phyloP scores from a whole-genome alignment of 2,888 invertebrate species.

The Anodontia alba region DNA sequence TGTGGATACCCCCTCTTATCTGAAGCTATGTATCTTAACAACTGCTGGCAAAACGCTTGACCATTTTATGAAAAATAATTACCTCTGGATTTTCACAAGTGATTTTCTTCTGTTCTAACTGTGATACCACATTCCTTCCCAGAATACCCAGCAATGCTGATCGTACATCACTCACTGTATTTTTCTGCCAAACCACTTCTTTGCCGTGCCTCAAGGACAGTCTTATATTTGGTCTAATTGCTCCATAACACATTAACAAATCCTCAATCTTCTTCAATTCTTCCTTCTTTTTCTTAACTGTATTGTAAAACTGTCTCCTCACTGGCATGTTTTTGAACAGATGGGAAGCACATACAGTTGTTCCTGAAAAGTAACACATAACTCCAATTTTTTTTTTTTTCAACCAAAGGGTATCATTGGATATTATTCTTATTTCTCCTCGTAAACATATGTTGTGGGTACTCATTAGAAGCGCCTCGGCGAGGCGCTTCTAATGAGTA shows the following conservation, averaged over 20 bases:
- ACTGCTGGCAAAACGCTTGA: no score
- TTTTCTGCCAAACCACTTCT: conserved; percentile 86
- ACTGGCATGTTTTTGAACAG: conserved; percentile 88
- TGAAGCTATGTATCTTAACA: no score
- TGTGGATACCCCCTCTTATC: no score
- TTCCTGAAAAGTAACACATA: conserved; percentile 85
- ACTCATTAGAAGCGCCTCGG: no score
- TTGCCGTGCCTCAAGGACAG: conserved; percentile 86
- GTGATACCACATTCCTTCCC: conserved; percentile 66
- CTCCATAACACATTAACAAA: conserved; percentile 86
- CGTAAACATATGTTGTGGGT: no score
- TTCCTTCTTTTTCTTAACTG: conserved; percentile 85
- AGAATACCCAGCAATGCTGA: conserved; percentile 68
- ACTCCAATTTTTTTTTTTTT: no score
- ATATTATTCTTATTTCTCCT: no score
- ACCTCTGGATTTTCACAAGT: conserved; percentile 60
- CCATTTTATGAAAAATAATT: not conserved
- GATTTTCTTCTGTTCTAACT: conserved; percentile 59
- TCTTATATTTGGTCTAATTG: conserved; percentile 86
- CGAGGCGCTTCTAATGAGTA: no score
- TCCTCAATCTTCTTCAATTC: conserved; percentile 87
- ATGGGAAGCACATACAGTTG: conserved; percentile 86
- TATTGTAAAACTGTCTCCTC: conserved; percentile 86
- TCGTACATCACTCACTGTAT: conserved; percentile 74
- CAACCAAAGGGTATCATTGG: no score